Percentiles rank a stretch among this genome's conserved stretches.
phyloP scores from a whole-genome alignment of 2,888 invertebrate genomes.

The Amiota communis region DNA sequence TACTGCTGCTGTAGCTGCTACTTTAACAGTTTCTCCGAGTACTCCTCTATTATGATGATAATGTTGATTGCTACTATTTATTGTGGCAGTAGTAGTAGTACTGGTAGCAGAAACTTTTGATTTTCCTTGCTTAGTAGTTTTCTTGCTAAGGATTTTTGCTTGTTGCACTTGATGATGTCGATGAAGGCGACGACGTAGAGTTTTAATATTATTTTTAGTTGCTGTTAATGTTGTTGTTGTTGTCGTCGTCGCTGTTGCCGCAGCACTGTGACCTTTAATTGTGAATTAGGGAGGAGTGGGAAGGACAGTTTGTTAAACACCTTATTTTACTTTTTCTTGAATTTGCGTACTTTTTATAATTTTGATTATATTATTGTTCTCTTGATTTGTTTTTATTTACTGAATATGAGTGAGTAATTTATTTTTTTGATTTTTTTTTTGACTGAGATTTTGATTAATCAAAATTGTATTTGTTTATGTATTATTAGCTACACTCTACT shows the following conservation, averaged over 20 bases:
- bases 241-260: slow-evolving; percentile 34
- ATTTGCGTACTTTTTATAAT: no score
- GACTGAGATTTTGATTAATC: neutral
- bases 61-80: neutral
- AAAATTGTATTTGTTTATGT: slow-evolving; percentile 13
- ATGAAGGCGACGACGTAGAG: slow-evolving; percentile 29
- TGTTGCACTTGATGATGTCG: slow-evolving; percentile 22
- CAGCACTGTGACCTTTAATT: slow-evolving; percentile 46
- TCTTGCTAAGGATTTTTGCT: neutral
- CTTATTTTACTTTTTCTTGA: neutral
- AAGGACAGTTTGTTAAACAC: slow-evolving; percentile 27
- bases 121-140: neutral
- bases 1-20: neutral
- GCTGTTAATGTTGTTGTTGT: slow-evolving; percentile 17
- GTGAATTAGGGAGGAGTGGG: slow-evolving; percentile 42
- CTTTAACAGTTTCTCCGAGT: neutral
- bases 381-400: neutral
- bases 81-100: neutral
- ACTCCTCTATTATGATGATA: no score
- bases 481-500: slow-evolving; percentile 60
- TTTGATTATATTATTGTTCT: neutral
- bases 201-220: neutral
- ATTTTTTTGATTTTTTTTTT: slow-evolving; percentile 23
- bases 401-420: slow-evolving; percentile 31
- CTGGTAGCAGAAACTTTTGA: neutral